Percentiles rank a stretch among this genome's conserved stretches.
Conservation (phyloP, 1,140 invertebrate genomes). For the Temnothorax nylanderi region DNA sequence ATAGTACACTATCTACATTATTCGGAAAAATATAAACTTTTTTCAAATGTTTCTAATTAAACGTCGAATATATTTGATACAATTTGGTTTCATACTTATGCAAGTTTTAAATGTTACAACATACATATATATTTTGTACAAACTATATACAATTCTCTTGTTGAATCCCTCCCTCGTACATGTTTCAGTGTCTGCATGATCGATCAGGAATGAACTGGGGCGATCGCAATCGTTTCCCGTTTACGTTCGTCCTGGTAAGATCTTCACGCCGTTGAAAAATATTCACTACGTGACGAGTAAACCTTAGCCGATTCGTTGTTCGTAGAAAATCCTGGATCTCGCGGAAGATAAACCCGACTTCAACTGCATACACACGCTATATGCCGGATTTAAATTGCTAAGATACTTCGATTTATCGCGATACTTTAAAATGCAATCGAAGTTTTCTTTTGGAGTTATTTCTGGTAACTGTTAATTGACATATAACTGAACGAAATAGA, state of each 20-base stretch:
- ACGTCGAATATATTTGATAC: too few relatives aligned
- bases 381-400: slow-evolving; percentile 7
- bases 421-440: not conserved
- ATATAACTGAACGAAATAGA: not conserved
- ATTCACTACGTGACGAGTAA: slow-evolving; percentile 40
- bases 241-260: slow-evolving; percentile 42
- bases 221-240: slow-evolving; percentile 47
- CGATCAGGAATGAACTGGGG: slow-evolving; percentile 35
- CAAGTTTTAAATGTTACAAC: not conserved
- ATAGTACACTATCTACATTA: not conserved
- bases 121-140: not conserved
- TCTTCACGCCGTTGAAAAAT: slow-evolving; percentile 41
- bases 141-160: not conserved
- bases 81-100: not conserved
- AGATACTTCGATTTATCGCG: slow-evolving; percentile 3
- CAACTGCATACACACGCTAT: slow-evolving; percentile 8
- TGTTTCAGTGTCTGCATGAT: slow-evolving; percentile 33
- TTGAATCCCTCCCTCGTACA: not conserved
- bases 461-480: not conserved
- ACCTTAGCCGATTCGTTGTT: slow-evolving; percentile 20
- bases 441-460: not conserved
- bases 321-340: slow-evolving; percentile 27
- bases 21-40: not conserved
- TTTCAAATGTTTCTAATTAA: not conserved
- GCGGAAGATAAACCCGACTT: slow-evolving; percentile 23